Base-by-base conservation (phyloP, 1,140 invertebrate genomes). In the Megathymus violae region DNA sequence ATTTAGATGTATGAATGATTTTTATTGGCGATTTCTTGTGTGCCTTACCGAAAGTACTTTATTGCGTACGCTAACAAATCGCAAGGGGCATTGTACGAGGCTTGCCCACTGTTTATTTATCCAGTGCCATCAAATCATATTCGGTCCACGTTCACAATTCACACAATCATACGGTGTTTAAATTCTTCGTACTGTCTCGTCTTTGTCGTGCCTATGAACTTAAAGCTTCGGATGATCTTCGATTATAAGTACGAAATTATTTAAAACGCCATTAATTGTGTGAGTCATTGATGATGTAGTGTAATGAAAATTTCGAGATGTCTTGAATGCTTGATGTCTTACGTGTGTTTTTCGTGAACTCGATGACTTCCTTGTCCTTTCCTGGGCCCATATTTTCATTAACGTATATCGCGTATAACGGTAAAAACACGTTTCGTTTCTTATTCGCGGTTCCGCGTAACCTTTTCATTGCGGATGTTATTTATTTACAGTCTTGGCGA, bases 81-180 rank as follows among this genome's bases (percentile, higher is more conserved):
- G 58, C 54, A 70, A 78, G 69, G 76, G 78, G 75, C 82, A 81
- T 78, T 80, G 79, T 73, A 74, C 75, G 74, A 62, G 66, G 51
- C 69, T n/a, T n/a, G n/a, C 73, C 77, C 77, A 76, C 73, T 74
- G 74, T 79, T 85, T 84, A 75, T 85, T 81, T 83, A 82, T 78
- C 71, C 75, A 71, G 60, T 68, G 69, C 75, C 65, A 81, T 75
- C 72, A 60, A 78, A 77, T 71, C 59, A 69, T 76, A 90, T 90
- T 88, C 85, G 74, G 79, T 83, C 59, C 88, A 88, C 88, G 88
- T 88, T 73, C 76, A 65, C 76, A 73, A 86, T 88, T 88, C 85
- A 84, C 83, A 87, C 85, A 86, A 86, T 73, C 74, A 69, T 80
- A 82, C 79, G 71, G 77, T 80, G 67, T 73, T 83, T 78, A 74